Evolutionary conservation across 2,888 invertebrate genomes (phyloP), one percentile per base, ranked within the genome.

Genomic region (Catocala sponsa): DNA sequence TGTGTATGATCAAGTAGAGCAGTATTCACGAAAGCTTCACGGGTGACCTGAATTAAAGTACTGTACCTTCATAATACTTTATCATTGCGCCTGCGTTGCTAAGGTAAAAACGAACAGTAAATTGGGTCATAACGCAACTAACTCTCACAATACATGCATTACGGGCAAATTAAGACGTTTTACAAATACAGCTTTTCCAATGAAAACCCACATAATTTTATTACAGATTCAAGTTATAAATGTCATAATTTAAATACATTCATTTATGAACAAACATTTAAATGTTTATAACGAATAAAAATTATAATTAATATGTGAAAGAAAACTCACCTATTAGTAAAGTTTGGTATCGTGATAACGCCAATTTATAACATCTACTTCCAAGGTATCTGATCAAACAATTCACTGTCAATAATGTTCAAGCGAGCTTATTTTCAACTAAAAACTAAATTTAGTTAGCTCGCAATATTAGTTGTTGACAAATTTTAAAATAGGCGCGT

Each of bases 101-200:
- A 73, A 78, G 75, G 80, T 82, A 83, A 82, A 84, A 84, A 76
- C 63, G 55, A 49, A 67, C 53, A 70, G 63, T 70, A 57, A 81
- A 82, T 76, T 78, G 60, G 81, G 82, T 70, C 80, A 74, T 66
- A 72, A 59, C 76, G 68, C 68, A 71, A 71, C 59, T 65, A 63
- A 72, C 62, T 65, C 62, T 68, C 49, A 62, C 65, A 52, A 49
- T 33, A 48, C 48, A 25, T 49, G 43, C 48, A 59, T 38, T 38
- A 25, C 47, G 46, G 13, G 32, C n/a, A 53, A 59, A 59, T 59
- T 48, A 53, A 59, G 53, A 43, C 42, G 42, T 52, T 52, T 52
- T 54, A 59, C 42, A 42, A 53, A 33, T 46, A 59, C 41, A 47
- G 13, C 7, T 59, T 54, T 59, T 54, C 33, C 15, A 48, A 54